Conservation (phyloP, 1,140 invertebrate genomes). For the Zelostemma sp. region DNA sequence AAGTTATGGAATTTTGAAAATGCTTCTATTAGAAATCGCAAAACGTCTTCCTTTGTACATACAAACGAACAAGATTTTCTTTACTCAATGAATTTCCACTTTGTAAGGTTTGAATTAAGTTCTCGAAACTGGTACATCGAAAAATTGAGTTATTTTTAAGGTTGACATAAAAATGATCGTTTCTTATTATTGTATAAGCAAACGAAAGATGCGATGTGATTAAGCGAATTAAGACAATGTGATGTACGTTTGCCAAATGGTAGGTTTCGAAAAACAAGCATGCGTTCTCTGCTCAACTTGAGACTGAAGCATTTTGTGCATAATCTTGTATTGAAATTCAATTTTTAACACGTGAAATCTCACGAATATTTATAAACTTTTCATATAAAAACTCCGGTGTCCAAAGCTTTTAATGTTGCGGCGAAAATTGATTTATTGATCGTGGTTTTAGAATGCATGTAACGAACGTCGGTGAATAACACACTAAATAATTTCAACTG, state of each 20-base stretch:
- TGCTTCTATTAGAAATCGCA: slow-evolving; percentile 4
- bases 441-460: no score
- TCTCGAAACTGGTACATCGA: no score
- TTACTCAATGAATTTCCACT: slow-evolving; percentile 10
- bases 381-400: no score
- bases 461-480: no score
- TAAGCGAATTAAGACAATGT: not conserved
- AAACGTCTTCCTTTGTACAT: slow-evolving; percentile 42
- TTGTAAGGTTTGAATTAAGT: slow-evolving; percentile 19
- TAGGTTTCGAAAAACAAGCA: slow-evolving; percentile 33
- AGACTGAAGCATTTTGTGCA: slow-evolving; percentile 65
- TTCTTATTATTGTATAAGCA: no score
- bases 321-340: not conserved
- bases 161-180: slow-evolving; percentile 32
- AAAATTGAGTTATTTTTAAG: slow-evolving; percentile 7
- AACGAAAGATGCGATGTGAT: no score
- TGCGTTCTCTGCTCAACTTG: slow-evolving; percentile 50
- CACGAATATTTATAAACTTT: no score
- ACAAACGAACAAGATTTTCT: slow-evolving; percentile 25
- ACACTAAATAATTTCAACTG: no score
- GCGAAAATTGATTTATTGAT: no score
- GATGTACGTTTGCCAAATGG: slow-evolving; percentile 9
- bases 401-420: no score
- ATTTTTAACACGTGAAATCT: slow-evolving; percentile 4
- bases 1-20: no score